These are phyloP conservation scores for Silvanus unidentatus DNA, from an alignment of 2,888 invertebrate genomes.

Conservation along the genomic window DNA sequence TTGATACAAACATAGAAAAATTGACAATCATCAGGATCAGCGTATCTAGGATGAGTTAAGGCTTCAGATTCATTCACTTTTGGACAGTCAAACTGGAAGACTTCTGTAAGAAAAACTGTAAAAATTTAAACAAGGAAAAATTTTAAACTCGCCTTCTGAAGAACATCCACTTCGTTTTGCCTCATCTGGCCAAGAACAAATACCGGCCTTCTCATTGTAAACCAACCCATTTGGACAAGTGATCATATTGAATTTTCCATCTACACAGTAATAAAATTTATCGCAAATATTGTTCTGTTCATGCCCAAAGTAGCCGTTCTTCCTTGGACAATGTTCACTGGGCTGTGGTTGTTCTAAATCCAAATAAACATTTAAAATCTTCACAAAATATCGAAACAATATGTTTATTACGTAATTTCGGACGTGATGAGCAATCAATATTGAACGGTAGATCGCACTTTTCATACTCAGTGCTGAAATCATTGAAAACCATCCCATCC, in stretches of 20 bases:
- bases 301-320: constrained; percentile 84
- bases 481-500: constrained; percentile 87
- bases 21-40: constrained; percentile 85
- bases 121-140: constrained; percentile 1
- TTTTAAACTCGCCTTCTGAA: constrained; percentile 56
- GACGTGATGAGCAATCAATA: constrained; percentile 73
- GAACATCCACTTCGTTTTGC: constrained; percentile 83
- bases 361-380: constrained; percentile 5
- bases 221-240: constrained; percentile 82
- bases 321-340: constrained; percentile 68
- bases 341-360: constrained; percentile 66
- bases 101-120: constrained; percentile 51
- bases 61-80: constrained; percentile 66
- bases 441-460: constrained; percentile 85
- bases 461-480: constrained; percentile 72
- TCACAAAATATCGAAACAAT: no score
- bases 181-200: constrained; percentile 90
- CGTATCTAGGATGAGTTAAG: constrained; percentile 76
- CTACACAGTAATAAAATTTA: constrained; percentile 84
- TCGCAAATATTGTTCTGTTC: constrained; percentile 72
- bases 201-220: constrained; percentile 82
- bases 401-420: constrained; percentile 66
- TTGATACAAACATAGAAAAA: constrained; percentile 90
- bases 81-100: constrained; percentile 80
- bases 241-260: constrained; percentile 84